Conservation (phyloP, 2,797 vertebrate species). For the Parauchenoglanis punctatus region DNA sequence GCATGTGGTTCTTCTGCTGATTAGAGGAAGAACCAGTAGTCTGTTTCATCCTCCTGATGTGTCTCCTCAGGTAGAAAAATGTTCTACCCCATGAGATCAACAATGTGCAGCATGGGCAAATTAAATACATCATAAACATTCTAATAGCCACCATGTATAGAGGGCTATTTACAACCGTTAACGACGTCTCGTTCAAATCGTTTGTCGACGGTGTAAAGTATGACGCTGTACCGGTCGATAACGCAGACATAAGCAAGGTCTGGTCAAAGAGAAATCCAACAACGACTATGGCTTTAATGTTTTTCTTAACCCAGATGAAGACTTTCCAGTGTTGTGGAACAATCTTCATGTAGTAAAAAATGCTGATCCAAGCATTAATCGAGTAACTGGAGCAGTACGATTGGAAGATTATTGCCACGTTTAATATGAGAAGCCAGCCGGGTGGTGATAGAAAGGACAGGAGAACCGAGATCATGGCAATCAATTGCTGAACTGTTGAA, state of each 20-base stretch:
- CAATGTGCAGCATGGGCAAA: conserved; percentile 25
- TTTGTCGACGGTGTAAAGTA: neutral
- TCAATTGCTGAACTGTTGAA: conserved; percentile 42
- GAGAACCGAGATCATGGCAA: neutral
- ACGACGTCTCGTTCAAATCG: neutral
- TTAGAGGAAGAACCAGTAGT: conserved; percentile 27
- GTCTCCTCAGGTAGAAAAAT: conserved; percentile 44
- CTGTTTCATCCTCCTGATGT: conserved; percentile 50
- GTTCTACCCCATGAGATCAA: conserved; percentile 46
- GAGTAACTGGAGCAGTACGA: conserved; percentile 45
- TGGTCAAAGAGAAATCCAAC: conserved; percentile 46
- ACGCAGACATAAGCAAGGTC: conserved; percentile 28
- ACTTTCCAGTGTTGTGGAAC: conserved; percentile 40
- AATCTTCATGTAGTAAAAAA: conserved; percentile 54
- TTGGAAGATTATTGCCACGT: conserved; percentile 27
- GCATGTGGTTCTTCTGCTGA: conserved; percentile 46
- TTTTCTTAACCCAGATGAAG: conserved; percentile 47
- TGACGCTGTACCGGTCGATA: conserved; percentile 17
- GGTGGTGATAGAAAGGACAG: conserved; percentile 11
- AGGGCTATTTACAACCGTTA: neutral
- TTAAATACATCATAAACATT: conserved; percentile 32
- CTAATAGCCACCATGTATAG: conserved; percentile 23
- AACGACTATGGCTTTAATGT: conserved; percentile 32
- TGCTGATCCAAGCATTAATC: conserved; percentile 54
- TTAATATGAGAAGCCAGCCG: conserved; percentile 34